Base-by-base conservation (phyloP, 92 coral and sea anemone species). In the Paramuricea clavata region DNA sequence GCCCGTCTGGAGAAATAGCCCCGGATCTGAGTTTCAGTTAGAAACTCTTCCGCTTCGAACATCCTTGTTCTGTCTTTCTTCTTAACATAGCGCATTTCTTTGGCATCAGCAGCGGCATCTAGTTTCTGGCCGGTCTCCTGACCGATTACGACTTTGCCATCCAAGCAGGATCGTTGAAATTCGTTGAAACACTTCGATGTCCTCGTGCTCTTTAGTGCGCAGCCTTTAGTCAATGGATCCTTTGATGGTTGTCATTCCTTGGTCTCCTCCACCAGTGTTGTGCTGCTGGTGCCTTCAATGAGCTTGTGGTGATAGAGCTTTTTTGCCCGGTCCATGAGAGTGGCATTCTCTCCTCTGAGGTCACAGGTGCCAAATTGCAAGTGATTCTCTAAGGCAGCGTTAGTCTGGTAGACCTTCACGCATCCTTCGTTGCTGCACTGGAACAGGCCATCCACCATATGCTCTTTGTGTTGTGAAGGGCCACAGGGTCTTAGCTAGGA, bases 381-480 rank as follows among this genome's bases (percentile, higher is more conserved):
- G 78, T 90, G 93, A 49, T 91, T 91, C 72, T 91, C 94, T 16
- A 91, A 71, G 50, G 92, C 82, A 19, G 65, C 44, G 89, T 91
- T 47, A 56, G 78, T 86, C 71, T 76, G 89, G 43, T 81, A 90
- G 27, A 54, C 73, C 34, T 61, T 61, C 22, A 76, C 60, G 64
- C 91, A 88, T 33, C 94, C 94, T n/a, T 70, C 89, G 42, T 78
- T 75, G n/a, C 92, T 92, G 85, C 94, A 91, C 13, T 81, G 76
- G 50, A 88, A 88, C 41, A 88, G 44, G n/a, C 70, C 76, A 39
- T 84, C 35, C 17, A 61, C 69, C 35, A 23, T n/a, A 25, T 12
- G 6, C 11, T 61, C 32, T 47, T 33, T 47, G 7, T 41, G 42
- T 69, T n/a, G n/a, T n/a, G 43, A 31, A n/a, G 43, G 76, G 9